A percentile compares a stretch with the other conserved stretches of the same genome.
Evolutionary conservation across 2,888 invertebrate genomes (phyloP).

Genomic region (Cosmopolites sordidus): DNA sequence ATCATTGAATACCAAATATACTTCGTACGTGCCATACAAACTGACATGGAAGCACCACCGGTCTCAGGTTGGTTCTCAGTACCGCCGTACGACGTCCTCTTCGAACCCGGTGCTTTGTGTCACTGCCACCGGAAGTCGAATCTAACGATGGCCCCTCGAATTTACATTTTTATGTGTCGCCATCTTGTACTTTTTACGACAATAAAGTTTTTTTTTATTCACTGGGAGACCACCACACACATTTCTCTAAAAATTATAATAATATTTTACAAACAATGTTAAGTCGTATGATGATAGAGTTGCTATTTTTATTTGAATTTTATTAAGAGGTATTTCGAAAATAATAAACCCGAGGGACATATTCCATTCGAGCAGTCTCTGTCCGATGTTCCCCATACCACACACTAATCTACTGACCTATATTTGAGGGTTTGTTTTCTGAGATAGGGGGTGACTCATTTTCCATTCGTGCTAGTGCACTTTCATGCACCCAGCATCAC

Average conservation of each 20-base stretch:
- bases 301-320: too few relatives aligned
- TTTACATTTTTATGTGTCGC: conserved; percentile 29
- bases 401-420: conserved; percentile 28
- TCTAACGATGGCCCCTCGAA: conserved; percentile 25
- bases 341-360: conserved; percentile 22
- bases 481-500: too few relatives aligned
- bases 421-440: conserved; percentile 20
- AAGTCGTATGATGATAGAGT: too few relatives aligned
- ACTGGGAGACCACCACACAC: too few relatives aligned
- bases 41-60: conserved; percentile 29
- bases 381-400: conserved; percentile 24
- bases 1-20: conserved; percentile 42
- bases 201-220: too few relatives aligned
- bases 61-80: conserved; percentile 36
- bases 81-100: conserved; percentile 34
- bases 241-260: too few relatives aligned
- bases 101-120: conserved; percentile 28
- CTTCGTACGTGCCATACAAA: conserved; percentile 20
- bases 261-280: too few relatives aligned
- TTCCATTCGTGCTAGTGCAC: conserved; percentile 23
- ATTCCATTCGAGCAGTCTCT: conserved; percentile 19
- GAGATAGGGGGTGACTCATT: conserved; percentile 22
- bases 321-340: too few relatives aligned
- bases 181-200: conserved; percentile 8
- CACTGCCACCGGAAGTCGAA: conserved; percentile 37